These are phyloP conservation scores for Sus scrofa DNA, from an alignment of 2,113 vertebrate species.

Conservation along the genomic window T2T-Sscrofa CM000820.6:104789001-104789500, in stretches of 20 bases:
- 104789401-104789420: neutral
- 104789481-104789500: neutral
- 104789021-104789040: constrained; percentile 48
- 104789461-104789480: neutral
- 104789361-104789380: neutral
- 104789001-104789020: constrained; percentile 19
- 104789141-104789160: constrained; percentile 64
- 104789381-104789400: neutral
- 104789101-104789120: constrained; percentile 53
- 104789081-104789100: constrained; percentile 64
- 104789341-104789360: neutral
- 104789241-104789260: constrained; percentile 17
- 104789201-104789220: neutral
- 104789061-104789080: constrained; percentile 65
- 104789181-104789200: neutral
- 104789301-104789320: neutral
- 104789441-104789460: neutral
- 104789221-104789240: constrained; percentile 19
- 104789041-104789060: constrained; percentile 53
- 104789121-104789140: constrained; percentile 3
- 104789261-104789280: constrained; percentile 12
- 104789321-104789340: neutral
- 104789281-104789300: neutral
- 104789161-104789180: constrained; percentile 59
- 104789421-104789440: neutral